A percentile compares a stretch with the other conserved stretches of the same genome.
Conservation (phyloP, 2,888 invertebrate genomes). For the Scaptomyza flava region DNA sequence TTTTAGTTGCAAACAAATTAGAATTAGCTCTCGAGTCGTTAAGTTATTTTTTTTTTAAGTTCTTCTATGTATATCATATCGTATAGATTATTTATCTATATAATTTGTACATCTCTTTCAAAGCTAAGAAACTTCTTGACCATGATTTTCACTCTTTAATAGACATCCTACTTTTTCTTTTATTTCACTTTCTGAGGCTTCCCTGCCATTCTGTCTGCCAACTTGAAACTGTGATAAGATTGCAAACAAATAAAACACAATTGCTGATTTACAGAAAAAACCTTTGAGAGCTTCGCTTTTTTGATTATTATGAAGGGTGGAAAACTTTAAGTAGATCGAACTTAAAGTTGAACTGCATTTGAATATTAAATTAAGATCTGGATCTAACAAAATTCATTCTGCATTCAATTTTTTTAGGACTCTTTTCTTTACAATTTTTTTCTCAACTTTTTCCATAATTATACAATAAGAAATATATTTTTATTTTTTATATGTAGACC, state of each 20-base stretch:
- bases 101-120: conserved; percentile 16
- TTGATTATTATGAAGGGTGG: neutral
- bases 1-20: conserved; percentile 43
- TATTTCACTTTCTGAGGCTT: neutral
- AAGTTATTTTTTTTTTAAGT: conserved; percentile 3
- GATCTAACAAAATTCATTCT: too few relatives aligned
- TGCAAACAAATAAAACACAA: too few relatives aligned
- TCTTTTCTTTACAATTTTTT: too few relatives aligned
- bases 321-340: too few relatives aligned
- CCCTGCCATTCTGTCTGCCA: neutral
- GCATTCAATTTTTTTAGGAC: too few relatives aligned
- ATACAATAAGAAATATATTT: neutral
- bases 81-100: conserved; percentile 1
- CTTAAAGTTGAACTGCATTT: too few relatives aligned
- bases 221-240: too few relatives aligned
- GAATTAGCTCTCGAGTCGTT: conserved; percentile 38
- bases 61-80: too few relatives aligned
- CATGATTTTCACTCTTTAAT: conserved; percentile 33
- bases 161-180: neutral
- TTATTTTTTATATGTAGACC: neutral
- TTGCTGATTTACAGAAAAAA: neutral
- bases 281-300: neutral
- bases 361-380: too few relatives aligned
- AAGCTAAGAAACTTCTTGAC: conserved; percentile 45
- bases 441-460: neutral